phyloP scores from a whole-genome alignment of 92 coral and sea anemone species.

The Scolanthus callimorphus region DNA sequence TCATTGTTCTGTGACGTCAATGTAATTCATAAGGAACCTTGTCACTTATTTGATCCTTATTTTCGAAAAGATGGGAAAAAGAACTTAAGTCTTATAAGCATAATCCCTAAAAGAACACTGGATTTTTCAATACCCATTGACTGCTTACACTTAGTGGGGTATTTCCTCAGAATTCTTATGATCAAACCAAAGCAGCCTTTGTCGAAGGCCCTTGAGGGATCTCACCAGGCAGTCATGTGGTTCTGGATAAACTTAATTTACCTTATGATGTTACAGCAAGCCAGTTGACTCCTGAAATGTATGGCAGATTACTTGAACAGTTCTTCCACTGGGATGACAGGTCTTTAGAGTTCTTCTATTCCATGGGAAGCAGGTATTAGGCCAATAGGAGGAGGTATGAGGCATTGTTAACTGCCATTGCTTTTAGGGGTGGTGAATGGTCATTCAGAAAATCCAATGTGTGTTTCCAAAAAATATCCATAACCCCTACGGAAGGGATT shows the following conservation, averaged over 20 bases:
- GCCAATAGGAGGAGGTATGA: too few relatives aligned
- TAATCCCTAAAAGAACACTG: slow-evolving; percentile 64
- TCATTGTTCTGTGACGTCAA: slow-evolving; percentile 74
- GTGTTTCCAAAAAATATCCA: too few relatives aligned
- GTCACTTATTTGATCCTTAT: slow-evolving; percentile 69
- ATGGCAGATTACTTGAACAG: slow-evolving; percentile 58
- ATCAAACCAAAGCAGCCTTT: slow-evolving; percentile 73
- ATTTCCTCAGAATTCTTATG: slow-evolving; percentile 78
- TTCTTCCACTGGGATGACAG: slow-evolving; percentile 82
- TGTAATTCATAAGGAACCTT: slow-evolving; percentile 67
- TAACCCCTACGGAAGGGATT: too few relatives aligned
- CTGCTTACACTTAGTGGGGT: slow-evolving; percentile 60
- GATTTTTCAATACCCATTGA: slow-evolving; percentile 48
- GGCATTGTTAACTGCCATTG: too few relatives aligned
- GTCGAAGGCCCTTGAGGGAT: slow-evolving; percentile 74
- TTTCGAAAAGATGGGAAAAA: slow-evolving; percentile 47
- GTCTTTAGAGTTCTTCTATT: slow-evolving; percentile 71
- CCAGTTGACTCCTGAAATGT: slow-evolving; percentile 60
- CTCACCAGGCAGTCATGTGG: slow-evolving; percentile 75
- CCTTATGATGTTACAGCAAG: slow-evolving; percentile 45
- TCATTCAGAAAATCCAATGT: too few relatives aligned
- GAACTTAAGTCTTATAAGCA: slow-evolving; percentile 61
- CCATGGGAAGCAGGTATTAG: slow-evolving; percentile 3
- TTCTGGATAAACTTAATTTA: slow-evolving; percentile 57
- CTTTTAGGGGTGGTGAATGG: too few relatives aligned